Percentiles rank a stretch among this genome's conserved stretches.
Evolutionary conservation across 2,888 invertebrate species (phyloP).

Genomic region (Caenorhabditis macrosperma): DNA sequence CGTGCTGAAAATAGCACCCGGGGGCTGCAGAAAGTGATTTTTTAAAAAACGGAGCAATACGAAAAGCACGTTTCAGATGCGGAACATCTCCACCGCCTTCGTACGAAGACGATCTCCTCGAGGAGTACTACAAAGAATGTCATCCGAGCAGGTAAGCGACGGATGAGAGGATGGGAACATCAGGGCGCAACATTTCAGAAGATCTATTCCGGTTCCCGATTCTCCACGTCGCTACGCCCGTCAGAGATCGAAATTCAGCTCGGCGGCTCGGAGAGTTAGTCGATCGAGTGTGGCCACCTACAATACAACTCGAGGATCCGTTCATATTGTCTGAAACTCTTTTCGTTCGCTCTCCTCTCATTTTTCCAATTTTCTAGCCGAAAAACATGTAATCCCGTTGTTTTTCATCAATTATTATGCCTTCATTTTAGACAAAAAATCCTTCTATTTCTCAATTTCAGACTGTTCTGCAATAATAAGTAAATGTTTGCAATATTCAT

Average conservation of each 20-base stretch:
- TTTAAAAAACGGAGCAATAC: too few species aligned
- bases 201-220: constrained; percentile 51
- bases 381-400: too few species aligned
- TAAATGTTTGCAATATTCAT: not conserved
- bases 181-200: constrained; percentile 22
- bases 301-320: constrained; percentile 18
- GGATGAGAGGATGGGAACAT: not conserved
- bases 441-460: too few species aligned
- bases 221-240: constrained; percentile 45
- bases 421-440: too few species aligned
- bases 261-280: constrained; percentile 33
- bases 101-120: constrained; percentile 79
- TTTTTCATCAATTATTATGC: too few species aligned
- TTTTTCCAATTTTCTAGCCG: too few species aligned
- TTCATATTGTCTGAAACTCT: constrained; percentile 46
- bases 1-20: not conserved
- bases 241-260: constrained; percentile 18
- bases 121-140: constrained; percentile 78
- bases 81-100: constrained; percentile 80
- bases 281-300: constrained; percentile 27
- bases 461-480: too few species aligned
- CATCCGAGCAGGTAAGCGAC: constrained; percentile 64
- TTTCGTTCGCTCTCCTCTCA: not conserved
- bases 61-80: constrained; percentile 58
- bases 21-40: too few species aligned